Evolutionary conservation across 2,888 invertebrate species (phyloP), one percentile per base, ranked within the genome.

Genomic region (Drosophila macrospina): DNA sequence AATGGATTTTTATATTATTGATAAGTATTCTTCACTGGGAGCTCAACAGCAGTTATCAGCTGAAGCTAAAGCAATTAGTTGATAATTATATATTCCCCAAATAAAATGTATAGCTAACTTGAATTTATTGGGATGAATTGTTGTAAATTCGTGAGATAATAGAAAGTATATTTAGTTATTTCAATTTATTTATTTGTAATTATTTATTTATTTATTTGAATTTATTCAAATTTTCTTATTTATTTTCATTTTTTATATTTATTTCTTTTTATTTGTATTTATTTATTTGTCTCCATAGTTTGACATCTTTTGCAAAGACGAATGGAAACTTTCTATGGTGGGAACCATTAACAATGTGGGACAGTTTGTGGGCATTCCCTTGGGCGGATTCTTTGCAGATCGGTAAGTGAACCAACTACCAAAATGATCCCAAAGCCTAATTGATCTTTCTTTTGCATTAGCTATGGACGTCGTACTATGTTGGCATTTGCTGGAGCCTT

Each of bases 291-390:
- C 44, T 37, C 10, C 32, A 7, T 15, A 91, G 90, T 90, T 90
- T 45, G 80, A 66, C 28, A 82, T 91, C 6, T 91, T 83, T 60
- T 91, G 90, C 51, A 48, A 69, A 0, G 82, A 93, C 51, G 89
- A 94, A 56, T 96, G 96, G 96, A 95, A 94, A 91, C 91, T 95
- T 42, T 94, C 95, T 0, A 84, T 96, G 85, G 94, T 96, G 51
- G 96, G 96, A 6, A 95, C 96, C 1, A 93, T 96, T 3, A 95
- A 95, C 90, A 95, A 95, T 88, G 90, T 95, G 11, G 96, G 96
- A 2, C 95, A 96, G 92, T 95, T 96, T 80, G 93, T 95, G n/a
- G 95, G 95, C 6, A 93, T 96, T 91, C 93, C 95, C 26, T 92
- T 95, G 48, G 94, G 92, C 47, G 94, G 94, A 88, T 94, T 92